Evolutionary conservation across 2,797 vertebrate genomes (phyloP), one percentile per base, ranked within the genome.

Genomic region (Acanthornis magna): DNA sequence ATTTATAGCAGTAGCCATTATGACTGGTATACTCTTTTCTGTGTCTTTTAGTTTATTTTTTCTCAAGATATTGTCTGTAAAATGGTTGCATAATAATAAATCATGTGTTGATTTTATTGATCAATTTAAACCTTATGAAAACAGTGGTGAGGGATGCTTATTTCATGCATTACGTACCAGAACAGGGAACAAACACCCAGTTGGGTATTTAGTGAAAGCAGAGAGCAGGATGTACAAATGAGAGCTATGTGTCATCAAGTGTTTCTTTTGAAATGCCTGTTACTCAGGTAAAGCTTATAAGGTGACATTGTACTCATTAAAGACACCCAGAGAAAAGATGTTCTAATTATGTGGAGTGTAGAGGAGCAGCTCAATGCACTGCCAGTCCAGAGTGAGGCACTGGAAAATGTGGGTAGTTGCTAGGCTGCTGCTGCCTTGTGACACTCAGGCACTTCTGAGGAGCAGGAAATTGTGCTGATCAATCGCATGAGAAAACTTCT

Each of bases 401-500:
- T 48, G 66, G 81, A 72, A 94, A 83, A 60, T 36, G 62, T 73
- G 61, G 14, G 40, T 63, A 88, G 92, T 85, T 89, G 78, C 88
- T 88, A 89, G 67, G 78, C 34, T 93, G 67, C 91, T 91, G 51
- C 42, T 88, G 43, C 81, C 79, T 79, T 91, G 30, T 72, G 79
- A 60, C 85, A 91, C 51, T 60, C 53, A 66, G 53, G 60, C 53
- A 61, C 47, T 85, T 72, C 80, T 54, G 60, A 40, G 53, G 68
- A 66, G 60, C 34, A 54, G 70, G 73, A 91, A 92, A 95, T 34
- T 79, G 43, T 89, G 42, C 58, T 82, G 77, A 95, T 92, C 89
- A 91, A 45, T 91, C 0, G 1, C 19, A 26, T 10, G 29, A 94
- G 47, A 63, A 78, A 91, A 80, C 57, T 70, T 94, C 83, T 95